Evolutionary conservation across 2,113 vertebrate species (phyloP).

Genomic region (Sorex araneus): DNA sequence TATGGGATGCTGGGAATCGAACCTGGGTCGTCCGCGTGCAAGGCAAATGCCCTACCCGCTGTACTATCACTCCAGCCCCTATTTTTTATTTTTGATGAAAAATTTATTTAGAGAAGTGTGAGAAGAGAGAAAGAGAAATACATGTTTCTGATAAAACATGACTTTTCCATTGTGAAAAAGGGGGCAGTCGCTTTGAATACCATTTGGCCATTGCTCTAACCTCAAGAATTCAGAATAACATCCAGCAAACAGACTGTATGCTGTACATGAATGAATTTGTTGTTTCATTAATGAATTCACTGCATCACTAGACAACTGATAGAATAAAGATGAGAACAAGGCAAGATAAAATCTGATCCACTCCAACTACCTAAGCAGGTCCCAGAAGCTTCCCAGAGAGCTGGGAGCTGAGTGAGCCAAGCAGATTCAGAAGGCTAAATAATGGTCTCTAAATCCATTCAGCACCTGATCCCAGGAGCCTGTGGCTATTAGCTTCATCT

Average conservation of each 20-base stretch:
- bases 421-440: background rate
- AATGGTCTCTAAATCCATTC: background rate
- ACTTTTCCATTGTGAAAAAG: too few species aligned
- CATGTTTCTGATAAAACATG: too few species aligned
- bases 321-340: background rate
- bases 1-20: too few species aligned
- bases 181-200: background rate
- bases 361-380: too few species aligned
- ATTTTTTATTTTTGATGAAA: too few species aligned
- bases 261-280: background rate
- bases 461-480: background rate
- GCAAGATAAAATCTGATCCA: too few species aligned
- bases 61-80: too few species aligned
- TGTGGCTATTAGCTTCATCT: background rate
- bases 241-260: background rate
- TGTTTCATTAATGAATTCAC: background rate
- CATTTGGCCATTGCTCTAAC: background rate
- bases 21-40: too few species aligned
- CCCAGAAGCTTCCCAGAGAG: background rate
- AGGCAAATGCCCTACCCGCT: too few species aligned
- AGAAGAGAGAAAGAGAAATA: too few species aligned
- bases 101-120: too few species aligned
- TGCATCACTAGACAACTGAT: background rate
- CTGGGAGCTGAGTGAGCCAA: constrained; percentile 4
- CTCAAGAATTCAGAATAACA: background rate